Percentiles rank a stretch among this genome's conserved stretches.
phyloP scores from a whole-genome alignment of 2,888 invertebrate species.

The Drosophila diplacantha region DNA sequence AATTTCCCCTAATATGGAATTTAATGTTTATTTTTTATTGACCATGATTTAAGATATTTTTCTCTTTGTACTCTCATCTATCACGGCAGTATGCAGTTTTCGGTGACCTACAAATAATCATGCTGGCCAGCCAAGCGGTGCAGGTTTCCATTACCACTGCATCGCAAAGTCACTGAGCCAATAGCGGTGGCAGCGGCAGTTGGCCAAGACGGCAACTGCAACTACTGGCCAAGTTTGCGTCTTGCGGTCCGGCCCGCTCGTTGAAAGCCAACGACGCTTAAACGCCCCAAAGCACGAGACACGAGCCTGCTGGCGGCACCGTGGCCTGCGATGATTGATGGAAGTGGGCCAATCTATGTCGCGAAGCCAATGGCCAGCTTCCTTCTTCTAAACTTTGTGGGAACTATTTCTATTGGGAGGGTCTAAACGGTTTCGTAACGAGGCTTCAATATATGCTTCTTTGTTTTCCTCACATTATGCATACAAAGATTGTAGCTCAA shows the following conservation, averaged over 20 bases:
- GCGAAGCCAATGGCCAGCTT: slow-evolving; percentile 9
- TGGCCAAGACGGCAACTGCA: slow-evolving; percentile 41
- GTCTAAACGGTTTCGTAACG: slow-evolving; percentile 7
- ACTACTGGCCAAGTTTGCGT: slow-evolving; percentile 44
- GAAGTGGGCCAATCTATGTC: slow-evolving; percentile 6
- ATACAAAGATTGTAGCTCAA: slow-evolving; percentile 8
- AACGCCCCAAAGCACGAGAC: slow-evolving; percentile 55
- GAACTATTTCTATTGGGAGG: neutral
- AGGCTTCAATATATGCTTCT: slow-evolving; percentile 1
- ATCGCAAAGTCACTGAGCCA: slow-evolving; percentile 53
- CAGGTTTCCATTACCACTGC: slow-evolving; percentile 73
- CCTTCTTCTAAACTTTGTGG: slow-evolving; percentile 10
- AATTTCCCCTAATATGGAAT: no score
- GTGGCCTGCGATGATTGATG: slow-evolving; percentile 19
- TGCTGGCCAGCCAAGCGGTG: slow-evolving; percentile 75
- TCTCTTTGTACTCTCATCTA: neutral
- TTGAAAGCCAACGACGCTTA: slow-evolving; percentile 59
- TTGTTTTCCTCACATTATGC: slow-evolving; percentile 16
- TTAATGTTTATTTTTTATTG: neutral
- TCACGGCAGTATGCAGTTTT: slow-evolving; percentile 23
- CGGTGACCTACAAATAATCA: slow-evolving; percentile 54
- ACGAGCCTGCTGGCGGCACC: slow-evolving; percentile 22
- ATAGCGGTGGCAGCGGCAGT: slow-evolving; percentile 25
- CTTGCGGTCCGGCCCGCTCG: slow-evolving; percentile 26
- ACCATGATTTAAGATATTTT: neutral